Evolutionary conservation across 1,140 invertebrate species (phyloP).

Genomic region (Drosophila obscura): DNA sequence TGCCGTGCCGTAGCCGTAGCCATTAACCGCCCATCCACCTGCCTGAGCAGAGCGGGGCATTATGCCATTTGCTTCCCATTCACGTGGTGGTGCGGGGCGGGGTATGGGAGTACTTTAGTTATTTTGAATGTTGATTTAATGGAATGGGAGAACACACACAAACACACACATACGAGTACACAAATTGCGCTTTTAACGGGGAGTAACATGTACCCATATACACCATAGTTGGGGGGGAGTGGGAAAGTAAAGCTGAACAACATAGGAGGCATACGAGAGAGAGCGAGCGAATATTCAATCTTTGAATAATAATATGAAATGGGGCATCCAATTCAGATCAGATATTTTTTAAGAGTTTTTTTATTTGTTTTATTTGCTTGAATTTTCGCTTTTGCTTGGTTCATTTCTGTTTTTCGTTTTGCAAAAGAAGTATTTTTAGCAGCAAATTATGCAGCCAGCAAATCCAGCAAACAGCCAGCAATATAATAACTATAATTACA

Average conservation of each 20-base stretch:
- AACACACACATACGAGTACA: not conserved
- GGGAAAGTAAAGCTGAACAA: no score
- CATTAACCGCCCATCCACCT: constrained; percentile 20
- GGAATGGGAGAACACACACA: constrained; percentile 41
- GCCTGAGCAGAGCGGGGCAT: constrained; percentile 13
- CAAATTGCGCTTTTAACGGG: constrained; percentile 18
- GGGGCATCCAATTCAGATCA: no score
- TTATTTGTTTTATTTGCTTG: not conserved
- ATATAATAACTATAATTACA: constrained; percentile 20
- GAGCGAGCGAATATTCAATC: no score
- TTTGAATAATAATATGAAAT: no score
- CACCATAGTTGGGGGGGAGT: no score
- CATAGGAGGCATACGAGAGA: no score
- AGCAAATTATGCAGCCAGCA: constrained; percentile 63
- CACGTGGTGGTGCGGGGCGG: not conserved
- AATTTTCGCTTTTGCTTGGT: constrained; percentile 16
- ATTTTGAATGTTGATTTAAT: constrained; percentile 56
- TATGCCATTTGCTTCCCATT: constrained; percentile 25
- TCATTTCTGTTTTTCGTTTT: constrained; percentile 14
- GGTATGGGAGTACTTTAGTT: constrained; percentile 42
- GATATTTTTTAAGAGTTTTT: no score
- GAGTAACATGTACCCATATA: not conserved
- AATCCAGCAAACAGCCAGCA: constrained; percentile 6
- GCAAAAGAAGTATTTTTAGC: constrained; percentile 75
- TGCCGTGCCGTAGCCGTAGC: not conserved